Conservation (phyloP, 2,888 invertebrate genomes). For the Standfussiana lucernea region DNA sequence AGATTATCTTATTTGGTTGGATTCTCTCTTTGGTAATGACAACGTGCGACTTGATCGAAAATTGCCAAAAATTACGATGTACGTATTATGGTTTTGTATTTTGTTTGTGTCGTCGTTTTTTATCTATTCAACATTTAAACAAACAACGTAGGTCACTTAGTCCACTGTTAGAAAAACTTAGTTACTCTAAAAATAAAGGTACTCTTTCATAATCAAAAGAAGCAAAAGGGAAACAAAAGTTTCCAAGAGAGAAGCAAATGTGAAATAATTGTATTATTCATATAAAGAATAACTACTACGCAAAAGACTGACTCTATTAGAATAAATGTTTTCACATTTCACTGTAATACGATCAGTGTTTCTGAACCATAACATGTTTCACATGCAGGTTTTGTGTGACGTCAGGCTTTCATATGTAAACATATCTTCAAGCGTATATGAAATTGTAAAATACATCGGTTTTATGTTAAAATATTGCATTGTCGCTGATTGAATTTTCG, state of each 20-base stretch:
- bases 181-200: not conserved
- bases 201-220: slow-evolving; percentile 7
- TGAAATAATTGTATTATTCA: slow-evolving; percentile 36
- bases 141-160: not conserved
- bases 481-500: slow-evolving; percentile 11
- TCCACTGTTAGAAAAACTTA: not conserved
- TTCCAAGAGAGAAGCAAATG: slow-evolving; percentile 28
- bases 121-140: not conserved
- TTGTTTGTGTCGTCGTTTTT: not conserved
- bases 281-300: slow-evolving; percentile 18
- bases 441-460: slow-evolving; percentile 6
- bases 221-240: slow-evolving; percentile 10
- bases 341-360: slow-evolving; percentile 28
- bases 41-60: slow-evolving; percentile 5
- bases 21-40: slow-evolving; percentile 40
- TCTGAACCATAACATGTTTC: slow-evolving; percentile 37
- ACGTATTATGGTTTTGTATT: not conserved
- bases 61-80: slow-evolving; percentile 2
- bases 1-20: slow-evolving; percentile 28
- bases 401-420: slow-evolving; percentile 16
- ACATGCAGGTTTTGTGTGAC: slow-evolving; percentile 36
- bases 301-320: slow-evolving; percentile 13
- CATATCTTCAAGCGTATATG: slow-evolving; percentile 3
- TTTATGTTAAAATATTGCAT: not conserved
- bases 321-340: slow-evolving; percentile 55